phyloP scores from a whole-genome alignment of 2,888 invertebrate genomes.

The Lycophotia porphyrea region DNA sequence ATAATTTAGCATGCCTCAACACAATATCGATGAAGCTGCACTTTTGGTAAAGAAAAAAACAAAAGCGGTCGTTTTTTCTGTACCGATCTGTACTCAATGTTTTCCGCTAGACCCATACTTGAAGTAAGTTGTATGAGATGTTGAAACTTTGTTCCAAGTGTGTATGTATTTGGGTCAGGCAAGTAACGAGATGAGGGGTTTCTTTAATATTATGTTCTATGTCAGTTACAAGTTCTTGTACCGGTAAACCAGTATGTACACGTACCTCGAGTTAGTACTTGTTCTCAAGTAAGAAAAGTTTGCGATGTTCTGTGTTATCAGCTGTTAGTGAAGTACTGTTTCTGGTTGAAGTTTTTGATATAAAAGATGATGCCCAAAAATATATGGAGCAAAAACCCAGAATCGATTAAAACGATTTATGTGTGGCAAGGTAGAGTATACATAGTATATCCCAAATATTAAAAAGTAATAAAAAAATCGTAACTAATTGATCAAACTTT shows the following conservation, averaged over 20 bases:
- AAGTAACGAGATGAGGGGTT: constrained; percentile 52
- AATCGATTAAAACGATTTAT: too few species aligned
- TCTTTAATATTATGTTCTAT: constrained; percentile 64
- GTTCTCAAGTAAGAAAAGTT: constrained; percentile 33
- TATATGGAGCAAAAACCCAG: too few species aligned
- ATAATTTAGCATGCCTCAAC: neutral
- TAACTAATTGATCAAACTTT: too few species aligned
- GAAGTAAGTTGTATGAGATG: constrained; percentile 56
- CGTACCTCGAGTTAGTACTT: constrained; percentile 33
- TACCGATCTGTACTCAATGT: constrained; percentile 43
- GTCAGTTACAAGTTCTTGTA: constrained; percentile 49
- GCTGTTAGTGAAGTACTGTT: constrained; percentile 23
- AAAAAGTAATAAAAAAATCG: too few species aligned
- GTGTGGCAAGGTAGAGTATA: too few species aligned
- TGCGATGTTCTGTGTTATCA: constrained; percentile 30
- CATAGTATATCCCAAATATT: too few species aligned
- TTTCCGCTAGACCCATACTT: constrained; percentile 44
- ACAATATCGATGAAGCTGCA: neutral
- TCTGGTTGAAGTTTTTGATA: constrained; percentile 39
- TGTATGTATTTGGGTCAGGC: constrained; percentile 60
- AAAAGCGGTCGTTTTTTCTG: constrained; percentile 26
- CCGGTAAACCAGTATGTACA: constrained; percentile 27
- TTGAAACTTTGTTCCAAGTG: constrained; percentile 61
- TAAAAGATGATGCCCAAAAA: too few species aligned
- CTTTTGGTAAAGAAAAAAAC: neutral